A percentile compares a stretch with the other conserved stretches of the same genome.
phyloP scores from a whole-genome alignment of 2,888 invertebrate species.

The Apoda limacodes region DNA sequence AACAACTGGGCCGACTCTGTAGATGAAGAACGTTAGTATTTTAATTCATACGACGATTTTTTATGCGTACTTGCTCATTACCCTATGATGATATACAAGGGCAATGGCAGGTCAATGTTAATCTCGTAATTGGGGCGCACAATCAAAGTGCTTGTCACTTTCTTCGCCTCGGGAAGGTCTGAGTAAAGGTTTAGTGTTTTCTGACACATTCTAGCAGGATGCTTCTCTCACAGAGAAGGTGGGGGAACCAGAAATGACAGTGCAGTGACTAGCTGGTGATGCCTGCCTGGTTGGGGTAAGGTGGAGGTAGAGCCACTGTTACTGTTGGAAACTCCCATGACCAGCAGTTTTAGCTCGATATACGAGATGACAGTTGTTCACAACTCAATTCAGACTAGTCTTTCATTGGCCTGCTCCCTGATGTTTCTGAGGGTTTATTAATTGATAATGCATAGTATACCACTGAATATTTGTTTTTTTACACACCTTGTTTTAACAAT shows the following conservation, averaged over 20 bases:
- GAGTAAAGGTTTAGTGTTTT: constrained; percentile 72
- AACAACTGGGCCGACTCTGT: constrained; percentile 86
- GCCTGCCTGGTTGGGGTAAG: constrained; percentile 47
- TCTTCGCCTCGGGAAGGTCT: constrained; percentile 83
- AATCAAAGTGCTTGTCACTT: constrained; percentile 72
- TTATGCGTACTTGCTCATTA: constrained; percentile 9
- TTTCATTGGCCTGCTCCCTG: constrained; percentile 73
- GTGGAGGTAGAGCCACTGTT: constrained; percentile 51
- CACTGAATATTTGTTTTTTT: constrained; percentile 1
- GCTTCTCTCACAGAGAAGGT: constrained; percentile 72
- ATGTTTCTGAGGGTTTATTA: constrained; percentile 48
- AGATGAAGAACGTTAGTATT: constrained; percentile 79
- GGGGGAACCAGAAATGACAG: constrained; percentile 81
- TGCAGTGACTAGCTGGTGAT: constrained; percentile 62
- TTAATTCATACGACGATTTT: neutral
- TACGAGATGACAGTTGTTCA: constrained; percentile 75
- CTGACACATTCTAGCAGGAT: constrained; percentile 76
- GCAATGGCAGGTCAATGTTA: constrained; percentile 74
- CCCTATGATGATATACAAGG: constrained; percentile 58
- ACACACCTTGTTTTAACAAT: no score
- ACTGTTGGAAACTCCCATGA: constrained; percentile 78
- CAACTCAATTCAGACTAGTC: constrained; percentile 92
- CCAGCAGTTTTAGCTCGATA: constrained; percentile 81
- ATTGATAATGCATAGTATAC: constrained; percentile 13
- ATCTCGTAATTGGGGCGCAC: constrained; percentile 82